Conservation (phyloP, 2,797 vertebrate genomes). For the Eremophila alpestris region DNA sequence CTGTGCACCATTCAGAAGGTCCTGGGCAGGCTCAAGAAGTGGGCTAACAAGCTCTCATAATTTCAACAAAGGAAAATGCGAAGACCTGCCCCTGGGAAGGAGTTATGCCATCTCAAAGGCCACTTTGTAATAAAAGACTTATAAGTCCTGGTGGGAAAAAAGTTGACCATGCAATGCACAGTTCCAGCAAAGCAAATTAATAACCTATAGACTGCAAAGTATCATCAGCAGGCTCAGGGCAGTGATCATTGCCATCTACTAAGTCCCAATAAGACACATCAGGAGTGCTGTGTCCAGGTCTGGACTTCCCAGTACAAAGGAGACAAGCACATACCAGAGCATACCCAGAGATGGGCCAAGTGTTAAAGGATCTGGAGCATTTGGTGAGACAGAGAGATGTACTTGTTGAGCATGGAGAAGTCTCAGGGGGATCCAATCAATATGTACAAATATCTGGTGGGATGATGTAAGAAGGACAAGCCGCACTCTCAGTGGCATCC, state of each 20-base stretch:
- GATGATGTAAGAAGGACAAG: fast-evolving
- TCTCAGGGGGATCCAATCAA: not conserved
- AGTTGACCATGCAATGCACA: not conserved
- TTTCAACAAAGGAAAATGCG: not conserved
- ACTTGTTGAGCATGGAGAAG: not conserved
- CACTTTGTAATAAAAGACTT: not conserved
- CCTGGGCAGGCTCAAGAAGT: not conserved
- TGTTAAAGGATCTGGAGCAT: not conserved
- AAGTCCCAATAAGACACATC: not conserved
- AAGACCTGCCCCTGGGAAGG: not conserved
- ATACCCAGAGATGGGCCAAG: not conserved
- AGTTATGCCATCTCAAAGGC: not conserved
- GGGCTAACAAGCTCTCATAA: not conserved
- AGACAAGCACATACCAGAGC: not conserved
- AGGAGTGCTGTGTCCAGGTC: not conserved
- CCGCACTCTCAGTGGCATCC: not conserved
- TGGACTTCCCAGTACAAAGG: not conserved
- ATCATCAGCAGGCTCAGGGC: not conserved
- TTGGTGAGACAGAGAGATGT: not conserved
- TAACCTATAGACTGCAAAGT: not conserved
- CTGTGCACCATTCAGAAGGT: not conserved
- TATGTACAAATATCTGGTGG: not conserved
- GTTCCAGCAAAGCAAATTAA: not conserved
- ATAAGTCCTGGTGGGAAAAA: not conserved
- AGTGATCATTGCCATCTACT: not conserved